These are phyloP conservation scores for Hippoglossus hippoglossus DNA, from an alignment of 2,797 vertebrate genomes.

Conservation along the genomic window DNA sequence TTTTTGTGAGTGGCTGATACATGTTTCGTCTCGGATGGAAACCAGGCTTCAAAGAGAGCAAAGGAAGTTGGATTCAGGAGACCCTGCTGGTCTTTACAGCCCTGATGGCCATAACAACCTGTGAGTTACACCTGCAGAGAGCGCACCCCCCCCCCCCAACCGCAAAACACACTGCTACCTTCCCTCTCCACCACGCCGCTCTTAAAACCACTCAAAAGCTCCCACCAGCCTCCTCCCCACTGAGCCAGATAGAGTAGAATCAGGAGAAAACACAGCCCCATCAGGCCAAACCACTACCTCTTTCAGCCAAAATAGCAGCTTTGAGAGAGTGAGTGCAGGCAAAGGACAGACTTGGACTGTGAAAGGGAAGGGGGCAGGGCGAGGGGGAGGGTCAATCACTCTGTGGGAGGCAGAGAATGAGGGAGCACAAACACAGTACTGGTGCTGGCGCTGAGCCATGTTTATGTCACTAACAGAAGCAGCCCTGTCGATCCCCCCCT, in stretches of 20 bases:
- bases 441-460: conserved; percentile 74
- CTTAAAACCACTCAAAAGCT: conserved; percentile 63
- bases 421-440: conserved; percentile 74
- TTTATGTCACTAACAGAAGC: conserved; percentile 83
- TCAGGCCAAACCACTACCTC: conserved; percentile 72
- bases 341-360: conserved; percentile 67
- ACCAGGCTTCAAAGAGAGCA: conserved; percentile 57
- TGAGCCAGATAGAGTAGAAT: conserved; percentile 62
- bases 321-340: conserved; percentile 66
- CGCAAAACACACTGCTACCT: conserved; percentile 18
- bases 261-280: conserved; percentile 65
- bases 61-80: conserved; percentile 46
- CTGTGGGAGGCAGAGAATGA: conserved; percentile 76
- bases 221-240: conserved; percentile 53
- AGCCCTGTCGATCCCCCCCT: conserved; percentile 71
- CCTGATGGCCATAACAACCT: conserved; percentile 63
- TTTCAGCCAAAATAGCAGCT: conserved; percentile 72
- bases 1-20: conserved; percentile 41
- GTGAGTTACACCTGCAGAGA: conserved; percentile 63
- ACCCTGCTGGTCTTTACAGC: conserved; percentile 50
- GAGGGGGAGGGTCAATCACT: conserved; percentile 68
- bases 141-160: not conserved
- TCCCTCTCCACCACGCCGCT: conserved; percentile 29
- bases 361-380: conserved; percentile 51
- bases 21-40: conserved; percentile 28